Evolutionary conservation across 2,888 invertebrate genomes (phyloP).

Genomic region (Axea sp.): DNA sequence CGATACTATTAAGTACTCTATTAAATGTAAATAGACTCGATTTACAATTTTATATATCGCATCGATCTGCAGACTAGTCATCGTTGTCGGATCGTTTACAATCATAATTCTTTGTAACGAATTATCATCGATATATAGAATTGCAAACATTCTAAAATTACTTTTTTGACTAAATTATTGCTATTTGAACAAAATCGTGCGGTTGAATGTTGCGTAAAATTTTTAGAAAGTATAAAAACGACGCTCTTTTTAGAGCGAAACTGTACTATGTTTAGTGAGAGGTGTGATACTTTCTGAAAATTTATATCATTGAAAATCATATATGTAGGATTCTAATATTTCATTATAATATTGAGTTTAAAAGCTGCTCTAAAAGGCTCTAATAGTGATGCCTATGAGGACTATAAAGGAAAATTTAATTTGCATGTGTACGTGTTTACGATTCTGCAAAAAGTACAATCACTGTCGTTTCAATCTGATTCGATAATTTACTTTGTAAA

Average conservation of each 20-base stretch:
- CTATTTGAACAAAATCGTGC: constrained; percentile 56
- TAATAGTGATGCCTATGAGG: constrained; percentile 54
- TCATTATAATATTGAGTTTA: constrained; percentile 29
- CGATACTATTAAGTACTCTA: constrained; percentile 61
- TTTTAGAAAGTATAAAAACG: constrained; percentile 44
- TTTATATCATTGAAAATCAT: constrained; percentile 27
- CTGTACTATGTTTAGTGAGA: background rate
- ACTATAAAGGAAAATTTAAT: constrained; percentile 40
- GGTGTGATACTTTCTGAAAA: constrained; percentile 45
- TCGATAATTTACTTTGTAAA: too few species aligned
- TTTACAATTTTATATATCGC: constrained; percentile 69
- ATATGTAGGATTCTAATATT: constrained; percentile 20
- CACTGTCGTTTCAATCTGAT: constrained; percentile 17
- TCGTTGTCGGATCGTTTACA: background rate
- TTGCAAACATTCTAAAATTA: constrained; percentile 42
- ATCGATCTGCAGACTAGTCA: constrained; percentile 4
- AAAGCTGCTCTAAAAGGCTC: constrained; percentile 56
- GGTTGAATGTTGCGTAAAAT: constrained; percentile 18
- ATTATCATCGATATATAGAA: constrained; percentile 41
- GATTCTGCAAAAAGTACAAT: constrained; percentile 46
- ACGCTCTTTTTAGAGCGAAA: too few species aligned
- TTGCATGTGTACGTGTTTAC: constrained; percentile 56
- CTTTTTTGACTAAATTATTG: constrained; percentile 31
- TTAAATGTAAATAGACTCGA: constrained; percentile 66
- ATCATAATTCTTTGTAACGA: background rate